Evolutionary conservation across 2,797 vertebrate species (phyloP), one percentile per base, ranked within the genome.

Genomic region (Urocyon cinereoargenteus): DNA sequence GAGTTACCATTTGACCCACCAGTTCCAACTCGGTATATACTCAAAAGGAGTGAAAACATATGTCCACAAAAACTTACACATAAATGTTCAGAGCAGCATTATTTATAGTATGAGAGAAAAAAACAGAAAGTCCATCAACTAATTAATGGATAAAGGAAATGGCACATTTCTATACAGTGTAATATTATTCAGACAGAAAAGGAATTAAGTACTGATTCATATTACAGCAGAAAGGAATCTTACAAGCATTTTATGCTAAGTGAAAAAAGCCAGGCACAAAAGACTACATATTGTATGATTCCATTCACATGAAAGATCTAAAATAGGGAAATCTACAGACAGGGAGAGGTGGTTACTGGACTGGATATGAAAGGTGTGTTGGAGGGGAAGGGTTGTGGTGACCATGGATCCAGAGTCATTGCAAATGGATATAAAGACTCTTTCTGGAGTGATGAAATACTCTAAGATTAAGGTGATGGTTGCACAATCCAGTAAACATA

Each of bases 111-210:
- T 28, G 51, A 21, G 5, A 6, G 12, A 53, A 12, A 36, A 7
- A 8, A 28, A 15, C 57, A 8, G 7, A 79, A 55, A 19, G 10
- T 8, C 24, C 53, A n/a, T 0, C 28, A 21, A 40, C 34, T 2
- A 15, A 6, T 12, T 53, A 45, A 6, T 0, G 1, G 26, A 15
- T n/a, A 53, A 53, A 0, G 12, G 11, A 10, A 10, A 6, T 6
- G 34, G 16, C 19, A 15, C 26, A 4, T 13, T 18, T 10, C 10
- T 22, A 6, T 19, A 18, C 6, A 7, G n/a, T 26, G 18, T 26
- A 40, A 13, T 72, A 6, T 34, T 59, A 14, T 79, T 66, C 36
- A 22, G 31, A 24, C 12, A 3, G 13, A 45, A 79, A 64, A 59
- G 83, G 49, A 91, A 72, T 16, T 26, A 40, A 40, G 72, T 14